Evolutionary conservation across 2,113 vertebrate species (phyloP).

Genomic region (Tursiops truncatus): DNA sequence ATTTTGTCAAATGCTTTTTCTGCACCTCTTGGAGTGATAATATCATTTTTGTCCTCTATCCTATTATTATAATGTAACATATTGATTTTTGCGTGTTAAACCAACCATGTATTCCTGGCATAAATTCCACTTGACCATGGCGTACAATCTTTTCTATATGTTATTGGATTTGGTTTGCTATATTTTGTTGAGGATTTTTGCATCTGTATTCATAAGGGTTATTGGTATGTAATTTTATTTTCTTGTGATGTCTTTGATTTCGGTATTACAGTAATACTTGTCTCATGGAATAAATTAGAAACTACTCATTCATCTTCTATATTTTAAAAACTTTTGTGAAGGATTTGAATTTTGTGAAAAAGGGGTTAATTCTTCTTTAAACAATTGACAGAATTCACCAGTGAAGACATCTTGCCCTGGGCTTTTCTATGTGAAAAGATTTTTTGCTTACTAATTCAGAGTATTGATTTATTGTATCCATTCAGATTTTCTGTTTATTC

Average conservation of each 20-base stretch:
- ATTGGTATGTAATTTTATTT: background rate
- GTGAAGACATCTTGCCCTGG: background rate
- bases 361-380: background rate
- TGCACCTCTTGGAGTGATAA: background rate
- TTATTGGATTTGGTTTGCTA: background rate
- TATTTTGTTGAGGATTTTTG: background rate
- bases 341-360: background rate
- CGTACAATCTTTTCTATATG: background rate
- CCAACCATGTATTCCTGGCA: background rate
- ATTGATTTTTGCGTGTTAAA: background rate
- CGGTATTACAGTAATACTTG: background rate
- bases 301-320: too few species aligned
- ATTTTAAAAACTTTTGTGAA: background rate
- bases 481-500: background rate
- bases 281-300: background rate
- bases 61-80: background rate
- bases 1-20: background rate
- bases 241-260: background rate
- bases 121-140: background rate
- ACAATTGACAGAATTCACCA: background rate
- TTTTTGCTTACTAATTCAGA: background rate
- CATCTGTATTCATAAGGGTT: background rate
- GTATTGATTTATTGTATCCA: background rate
- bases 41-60: background rate
- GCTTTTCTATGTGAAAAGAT: background rate